Evolutionary conservation across 2,888 invertebrate genomes (phyloP).

Genomic region (Listrodromus nycthemerus): DNA sequence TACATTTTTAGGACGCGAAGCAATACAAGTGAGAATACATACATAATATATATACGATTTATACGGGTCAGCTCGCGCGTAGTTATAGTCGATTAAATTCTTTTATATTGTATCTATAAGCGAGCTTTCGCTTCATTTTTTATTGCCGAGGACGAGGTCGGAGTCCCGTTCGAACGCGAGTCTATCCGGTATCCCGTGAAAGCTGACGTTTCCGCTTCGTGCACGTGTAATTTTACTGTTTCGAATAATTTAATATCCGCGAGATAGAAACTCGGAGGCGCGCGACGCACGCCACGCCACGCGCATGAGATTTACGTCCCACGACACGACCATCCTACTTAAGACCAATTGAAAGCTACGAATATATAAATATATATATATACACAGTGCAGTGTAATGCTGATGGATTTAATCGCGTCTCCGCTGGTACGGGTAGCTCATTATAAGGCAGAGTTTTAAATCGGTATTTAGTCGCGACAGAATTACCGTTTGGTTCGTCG

Average conservation of each 20-base stretch:
- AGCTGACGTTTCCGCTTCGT: background rate
- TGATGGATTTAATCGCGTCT: slow-evolving; percentile 50
- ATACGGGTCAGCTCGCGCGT: slow-evolving; percentile 59
- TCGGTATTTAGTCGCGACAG: slow-evolving; percentile 5
- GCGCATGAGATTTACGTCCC: slow-evolving; percentile 61
- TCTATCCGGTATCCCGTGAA: slow-evolving; percentile 10
- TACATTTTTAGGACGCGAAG: slow-evolving; percentile 3
- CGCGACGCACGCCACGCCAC: slow-evolving; percentile 14
- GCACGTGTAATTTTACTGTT: background rate
- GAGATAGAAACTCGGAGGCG: slow-evolving; percentile 16
- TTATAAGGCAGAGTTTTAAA: slow-evolving; percentile 54
- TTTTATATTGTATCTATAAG: slow-evolving; percentile 5
- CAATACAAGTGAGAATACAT: slow-evolving; percentile 57
- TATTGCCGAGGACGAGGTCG: background rate
- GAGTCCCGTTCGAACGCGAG: slow-evolving; percentile 1
- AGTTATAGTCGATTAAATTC: background rate
- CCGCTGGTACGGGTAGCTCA: slow-evolving; percentile 46
- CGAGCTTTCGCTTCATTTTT: background rate
- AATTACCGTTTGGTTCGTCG: slow-evolving; percentile 38
- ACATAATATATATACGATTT: slow-evolving; percentile 34
- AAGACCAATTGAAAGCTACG: slow-evolving; percentile 66
- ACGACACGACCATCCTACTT: slow-evolving; percentile 68
- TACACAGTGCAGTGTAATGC: slow-evolving; percentile 32
- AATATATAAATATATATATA: slow-evolving; percentile 49
- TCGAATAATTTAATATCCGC: slow-evolving; percentile 1